These are phyloP conservation scores for Lumbricus terrestris DNA, from an alignment of 2,888 invertebrate genomes.

Conservation along the genomic window DNA sequence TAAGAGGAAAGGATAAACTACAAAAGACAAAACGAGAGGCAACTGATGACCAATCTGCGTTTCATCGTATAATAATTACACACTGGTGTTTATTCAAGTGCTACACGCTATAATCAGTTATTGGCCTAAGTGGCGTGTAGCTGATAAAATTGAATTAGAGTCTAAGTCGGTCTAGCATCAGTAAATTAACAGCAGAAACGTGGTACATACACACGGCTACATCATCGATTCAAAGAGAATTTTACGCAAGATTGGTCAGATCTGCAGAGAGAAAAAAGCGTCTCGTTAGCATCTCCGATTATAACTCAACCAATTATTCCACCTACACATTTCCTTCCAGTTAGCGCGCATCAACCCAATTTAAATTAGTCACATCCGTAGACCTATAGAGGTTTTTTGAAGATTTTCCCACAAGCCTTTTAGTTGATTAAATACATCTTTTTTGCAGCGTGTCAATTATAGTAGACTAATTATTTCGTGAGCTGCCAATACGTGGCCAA, in stretches of 20 bases:
- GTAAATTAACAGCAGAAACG: neutral
- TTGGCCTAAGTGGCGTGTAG: neutral
- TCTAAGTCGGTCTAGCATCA: neutral
- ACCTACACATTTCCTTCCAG: neutral
- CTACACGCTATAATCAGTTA: neutral
- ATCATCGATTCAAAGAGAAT: neutral
- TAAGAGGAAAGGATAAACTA: neutral
- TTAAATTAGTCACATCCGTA: neutral
- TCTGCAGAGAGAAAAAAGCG: neutral
- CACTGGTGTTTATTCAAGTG: slow-evolving; percentile 3
- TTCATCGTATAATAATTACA: too few species aligned
- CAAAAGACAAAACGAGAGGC: neutral
- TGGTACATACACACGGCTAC: neutral
- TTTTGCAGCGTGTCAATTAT: too few species aligned
- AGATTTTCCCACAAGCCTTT: too few species aligned
- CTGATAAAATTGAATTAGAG: neutral
- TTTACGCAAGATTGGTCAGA: neutral
- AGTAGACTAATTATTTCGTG: too few species aligned
- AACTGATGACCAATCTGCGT: neutral
- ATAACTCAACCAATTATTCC: neutral
- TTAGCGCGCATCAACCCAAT: neutral
- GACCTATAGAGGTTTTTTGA: too few species aligned
- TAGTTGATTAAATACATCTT: too few species aligned
- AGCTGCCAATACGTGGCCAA: too few species aligned
- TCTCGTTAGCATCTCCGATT: neutral